Base-by-base conservation (phyloP, 30 jellyfish, hydroid and myxozoan genomes). In the Aurelia aurita complex sp. Pacific region DNA sequence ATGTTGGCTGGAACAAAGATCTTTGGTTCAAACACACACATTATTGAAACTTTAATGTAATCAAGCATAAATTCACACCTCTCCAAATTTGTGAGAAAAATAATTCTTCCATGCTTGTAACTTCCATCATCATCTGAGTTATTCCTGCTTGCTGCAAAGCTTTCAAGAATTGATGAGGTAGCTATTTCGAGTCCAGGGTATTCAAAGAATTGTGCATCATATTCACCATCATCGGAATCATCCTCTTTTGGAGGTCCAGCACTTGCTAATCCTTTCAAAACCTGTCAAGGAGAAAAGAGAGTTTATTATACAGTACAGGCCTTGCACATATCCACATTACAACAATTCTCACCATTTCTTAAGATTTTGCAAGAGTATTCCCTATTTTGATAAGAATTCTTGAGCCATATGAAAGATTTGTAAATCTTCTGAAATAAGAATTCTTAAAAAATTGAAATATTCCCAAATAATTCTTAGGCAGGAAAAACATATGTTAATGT, bases 141-240 rank as follows among this genome's bases (percentile, higher is more conserved):
- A 15, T 66, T 64, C 12, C 50, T 66, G 15, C 34, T 62, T 17
- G 55, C 23, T 36, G 78, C 64, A 16, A 32, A 57, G 16, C 74
- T 77, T 40, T 90, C 91, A 23, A 90, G 38, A 11, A 90, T 59
- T 42, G 85, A 64, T 19, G 62, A 34, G 65, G 87, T 83, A 16
- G 94, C 97, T 7, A 77, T 79, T 59, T 81, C 94, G 4, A 90
- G 80, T 14, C 97, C 97, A 7, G 91, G 90, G 59, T 82, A 76
- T 14, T 73, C 76, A 38, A 80, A 82, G 19, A 46, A 60, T 34
- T 90, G 83, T 16, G 34, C 17, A 40, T n/a, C 78, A 46, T 46
- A 46, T 6, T 82, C 70, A 23, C 36, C 61, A 7, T 82, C 91
- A 17, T 69, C 77, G 2, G 57, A 54, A 33, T 0, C 62, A 82